Percentiles rank a stretch among this genome's conserved stretches.
Conservation (phyloP, 2,113 vertebrate species). For the Sakesphorus luctuosus region DNA sequence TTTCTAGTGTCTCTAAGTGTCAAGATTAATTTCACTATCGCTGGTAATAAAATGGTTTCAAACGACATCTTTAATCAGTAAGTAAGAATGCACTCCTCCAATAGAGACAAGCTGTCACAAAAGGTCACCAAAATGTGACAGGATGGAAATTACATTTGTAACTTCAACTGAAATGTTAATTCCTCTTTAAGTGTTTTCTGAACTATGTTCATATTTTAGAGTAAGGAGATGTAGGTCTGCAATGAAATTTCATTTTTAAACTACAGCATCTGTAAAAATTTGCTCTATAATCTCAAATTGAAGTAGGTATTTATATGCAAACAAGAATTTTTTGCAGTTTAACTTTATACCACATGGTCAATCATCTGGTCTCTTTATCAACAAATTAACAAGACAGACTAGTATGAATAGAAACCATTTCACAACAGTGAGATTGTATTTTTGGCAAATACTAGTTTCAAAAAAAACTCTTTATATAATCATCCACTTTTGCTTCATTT, state of each 20-base stretch:
- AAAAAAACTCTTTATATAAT: not conserved
- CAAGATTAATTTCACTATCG: slow-evolving; percentile 89
- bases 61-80: slow-evolving; percentile 91
- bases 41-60: slow-evolving; percentile 93
- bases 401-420: not conserved
- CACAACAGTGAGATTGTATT: not conserved
- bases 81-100: slow-evolving; percentile 83
- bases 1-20: slow-evolving; percentile 85
- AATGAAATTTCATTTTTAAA: slow-evolving; percentile 58
- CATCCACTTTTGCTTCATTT: not conserved
- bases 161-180: slow-evolving; percentile 89
- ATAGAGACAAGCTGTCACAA: slow-evolving; percentile 90
- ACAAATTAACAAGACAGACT: not conserved
- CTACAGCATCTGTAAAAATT: not conserved
- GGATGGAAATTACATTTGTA: slow-evolving; percentile 88
- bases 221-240: slow-evolving; percentile 33
- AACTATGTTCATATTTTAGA: slow-evolving; percentile 71
- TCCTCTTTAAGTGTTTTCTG: slow-evolving; percentile 80
- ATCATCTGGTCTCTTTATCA: not conserved
- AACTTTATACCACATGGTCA: not conserved
- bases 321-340: not conserved
- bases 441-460: not conserved
- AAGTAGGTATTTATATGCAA: slow-evolving; percentile 10
- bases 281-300: not conserved
- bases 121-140: slow-evolving; percentile 90